A percentile compares a stretch with the other conserved stretches of the same genome.
Evolutionary conservation across 2,797 vertebrate genomes (phyloP).

Genomic region (Heterohyrax brucei): DNA sequence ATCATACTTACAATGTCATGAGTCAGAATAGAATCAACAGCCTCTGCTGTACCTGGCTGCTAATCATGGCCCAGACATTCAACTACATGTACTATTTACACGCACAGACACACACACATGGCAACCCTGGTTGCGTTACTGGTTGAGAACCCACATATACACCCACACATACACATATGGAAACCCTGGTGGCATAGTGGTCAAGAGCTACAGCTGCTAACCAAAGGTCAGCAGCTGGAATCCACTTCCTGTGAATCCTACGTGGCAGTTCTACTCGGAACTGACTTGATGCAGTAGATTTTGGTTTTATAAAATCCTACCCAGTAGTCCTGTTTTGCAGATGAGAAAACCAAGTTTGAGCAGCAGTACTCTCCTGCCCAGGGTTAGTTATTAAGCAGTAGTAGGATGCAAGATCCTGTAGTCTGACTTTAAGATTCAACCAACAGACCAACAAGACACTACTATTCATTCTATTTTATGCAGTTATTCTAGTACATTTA

Average conservation of each 20-base stretch:
- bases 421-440: constrained; percentile 49
- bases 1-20: not conserved
- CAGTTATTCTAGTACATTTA: not conserved
- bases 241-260: too few species aligned
- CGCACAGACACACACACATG: too few species aligned
- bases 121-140: too few species aligned
- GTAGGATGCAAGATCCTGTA: not conserved
- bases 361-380: not conserved
- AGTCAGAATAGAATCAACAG: not conserved
- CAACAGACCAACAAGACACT: not conserved
- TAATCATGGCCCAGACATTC: not conserved
- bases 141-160: too few species aligned
- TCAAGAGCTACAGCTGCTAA: too few species aligned
- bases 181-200: too few species aligned
- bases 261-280: too few species aligned
- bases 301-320: not conserved
- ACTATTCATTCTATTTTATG: not conserved
- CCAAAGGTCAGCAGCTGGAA: too few species aligned
- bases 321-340: not conserved
- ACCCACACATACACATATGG: too few species aligned
- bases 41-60: not conserved
- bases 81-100: too few species aligned
- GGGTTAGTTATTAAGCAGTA: not conserved
- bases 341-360: not conserved
- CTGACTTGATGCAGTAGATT: too few species aligned